Evolutionary conservation across 2,113 vertebrate species (phyloP), one percentile per base, ranked within the genome.

Genomic region (Cariama cristata): DNA sequence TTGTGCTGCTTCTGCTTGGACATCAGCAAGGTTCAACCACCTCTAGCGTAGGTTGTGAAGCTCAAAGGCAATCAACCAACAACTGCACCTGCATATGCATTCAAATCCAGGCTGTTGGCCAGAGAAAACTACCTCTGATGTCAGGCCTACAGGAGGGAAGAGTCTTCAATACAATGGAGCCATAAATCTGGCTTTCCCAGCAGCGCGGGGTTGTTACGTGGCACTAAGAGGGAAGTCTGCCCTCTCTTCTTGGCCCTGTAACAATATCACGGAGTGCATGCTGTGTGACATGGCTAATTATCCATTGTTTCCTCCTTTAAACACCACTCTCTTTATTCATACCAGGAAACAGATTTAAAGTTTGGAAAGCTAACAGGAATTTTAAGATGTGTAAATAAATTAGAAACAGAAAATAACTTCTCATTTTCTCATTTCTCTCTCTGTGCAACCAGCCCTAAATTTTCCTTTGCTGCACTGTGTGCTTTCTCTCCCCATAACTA

Each of bases 301-400:
- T 19, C 71, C 75, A 97, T 77, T 93, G 93, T 93, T 97, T 83
- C 71, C 38, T 93, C 62, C 75, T 72, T 87, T 68, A 95, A 94
- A 80, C 24, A 66, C 42, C 87, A 83, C 28, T 58, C 40, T 73
- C 35, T 81, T 53, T 64, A 76, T 24, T 77, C 53, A 40, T 55
- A 50, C 89, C 86, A 96, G 91, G 66, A 91, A 94, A 76, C 30
- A 91, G 33, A 79, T 62, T 76, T 52, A 33, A 94, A 82, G 42
- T 68, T 90, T 86, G 84, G 62, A 96, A 93, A 90, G 67, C 74
- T 53, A 95, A 63, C 28, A 42, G 76, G 79, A 79, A 68, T 79
- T 95, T 94, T 87, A 94, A 84, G 66, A 87, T 0, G 71, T 42
- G 60, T 42, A 79, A 82, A 79, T 73, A 93, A 95, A 91, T 93